Percentiles rank a stretch among this genome's conserved stretches.
phyloP scores from a whole-genome alignment of 2,113 vertebrate species.

The Halichoerus grypus region DNA sequence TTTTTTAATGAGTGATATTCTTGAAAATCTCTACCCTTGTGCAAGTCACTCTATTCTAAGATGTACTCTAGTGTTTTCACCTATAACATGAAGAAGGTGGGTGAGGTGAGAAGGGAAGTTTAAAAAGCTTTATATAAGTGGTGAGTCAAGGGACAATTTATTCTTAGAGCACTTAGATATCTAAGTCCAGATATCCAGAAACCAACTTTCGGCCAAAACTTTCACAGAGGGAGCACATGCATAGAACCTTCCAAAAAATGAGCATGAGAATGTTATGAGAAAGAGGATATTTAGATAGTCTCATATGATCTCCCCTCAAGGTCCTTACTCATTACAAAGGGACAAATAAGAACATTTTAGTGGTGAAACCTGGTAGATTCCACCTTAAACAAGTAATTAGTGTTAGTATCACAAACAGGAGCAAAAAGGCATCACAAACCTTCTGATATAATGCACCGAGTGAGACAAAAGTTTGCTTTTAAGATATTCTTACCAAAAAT shows the following conservation, averaged over 20 bases:
- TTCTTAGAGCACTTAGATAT: neutral
- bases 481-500: neutral
- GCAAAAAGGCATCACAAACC: neutral
- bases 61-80: neutral
- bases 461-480: neutral
- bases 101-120: neutral
- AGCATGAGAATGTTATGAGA: neutral
- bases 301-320: neutral
- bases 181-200: neutral
- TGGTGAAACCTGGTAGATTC: neutral
- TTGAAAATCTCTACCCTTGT: neutral
- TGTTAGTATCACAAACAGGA: neutral
- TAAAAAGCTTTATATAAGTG: neutral
- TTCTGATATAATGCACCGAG: neutral
- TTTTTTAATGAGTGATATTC: neutral
- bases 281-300: neutral
- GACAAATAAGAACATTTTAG: neutral
- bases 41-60: slow-evolving; percentile 1
- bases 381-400: neutral
- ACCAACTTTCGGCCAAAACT: neutral
- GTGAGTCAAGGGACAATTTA: neutral
- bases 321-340: neutral
- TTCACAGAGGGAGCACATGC: neutral
- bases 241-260: neutral
- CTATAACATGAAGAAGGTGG: neutral